Evolutionary conservation across 2,888 invertebrate species (phyloP), one percentile per base, ranked within the genome.

Genomic region (Marronus borbonicus): DNA sequence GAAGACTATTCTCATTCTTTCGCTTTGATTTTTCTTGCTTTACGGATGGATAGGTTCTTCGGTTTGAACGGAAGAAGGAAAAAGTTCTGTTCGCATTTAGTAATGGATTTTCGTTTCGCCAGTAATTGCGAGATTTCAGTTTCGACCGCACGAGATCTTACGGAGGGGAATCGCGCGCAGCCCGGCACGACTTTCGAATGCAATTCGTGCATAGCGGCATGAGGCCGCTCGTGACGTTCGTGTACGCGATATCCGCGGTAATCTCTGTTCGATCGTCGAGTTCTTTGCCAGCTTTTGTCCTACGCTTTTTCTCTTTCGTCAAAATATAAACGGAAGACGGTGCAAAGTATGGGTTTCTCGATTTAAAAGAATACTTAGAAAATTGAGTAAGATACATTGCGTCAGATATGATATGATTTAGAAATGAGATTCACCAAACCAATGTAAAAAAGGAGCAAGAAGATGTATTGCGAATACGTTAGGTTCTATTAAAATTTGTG

Each of bases 151-250:
- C 20, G 60, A 72, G 60, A 74, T 74, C 72, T 39, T 60, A 44
- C 39, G 39, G 44, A 44, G 24, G 12, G 2, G 44, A 62, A 58
- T 44, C 44, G 44, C 44, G 24, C 58, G 58, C 70, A 55, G 36
- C 17, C 17, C 70, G 17, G 2, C 20, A 12, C 60, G 24, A 60
- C 60, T 60, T 62, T 74, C 72, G 44, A 60, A 74, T 74, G 72
- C 72, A 60, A 10, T 74, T 74, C 72, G 72, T 74, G 72, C 72
- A 62, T 17, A 36, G 8, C 7, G 62, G 60, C 60, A 62, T 74
- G 72, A 74, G 72, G 72, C 62, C 72, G 72, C 39, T 74, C 72
- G 72, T 74, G 72, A 60, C n/a, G 72, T 49, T 74, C 72, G 72
- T 74, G 72, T 49, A 60, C 72, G 72, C 72, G 60, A 74, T 74